Evolutionary conservation across 2,797 vertebrate genomes (phyloP), one percentile per base, ranked within the genome.

Genomic region (Silurus lanzhouensis): DNA sequence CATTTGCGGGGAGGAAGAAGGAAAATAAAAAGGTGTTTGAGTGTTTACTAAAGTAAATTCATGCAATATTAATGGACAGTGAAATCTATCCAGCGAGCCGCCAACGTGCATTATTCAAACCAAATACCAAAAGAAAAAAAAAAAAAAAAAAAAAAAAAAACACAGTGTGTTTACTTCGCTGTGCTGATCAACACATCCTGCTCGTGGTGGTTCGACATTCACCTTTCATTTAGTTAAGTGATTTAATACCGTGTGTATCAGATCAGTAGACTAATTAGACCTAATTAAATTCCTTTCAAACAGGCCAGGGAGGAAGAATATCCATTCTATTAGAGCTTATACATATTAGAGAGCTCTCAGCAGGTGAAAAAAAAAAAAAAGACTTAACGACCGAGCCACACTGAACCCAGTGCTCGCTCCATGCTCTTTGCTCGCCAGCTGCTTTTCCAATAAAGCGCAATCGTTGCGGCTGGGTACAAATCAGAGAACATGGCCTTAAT

Each of bases 371-470:
- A 48, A 64, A 17, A 27, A 81, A 52, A 7, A 52, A 52, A 52
- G 10, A 52, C 38, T 52, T 55, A 81, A 52, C 52, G 76, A 63
- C 31, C 61, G 58, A 77, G 14, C 2, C 74, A 58, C 38, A n/a
- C 7, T 25, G 60, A 55, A 67, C 77, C 58, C 20, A 12, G 74
- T 77, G 31, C 58, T 63, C 58, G 2, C 19, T 22, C 22, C 9
- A 1, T n/a, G 5, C 48, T 80, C 55, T 52, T 71, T 84, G 10
- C 88, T 89, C 85, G 83, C 93, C 93, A 95, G 95, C 94, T 96
- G 94, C 94, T 95, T 94, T 94, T 92, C 93, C 92, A 94, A 95
- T 95, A 93, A 93, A 91, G 93, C 88, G 87, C 90, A 90, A 91
- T 88, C 85, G 87, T 95, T 93, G 93, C 94, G 91, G 92, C 88